Conservation (phyloP, 1,140 invertebrate species). For the Neotoxoptera formosana region DNA sequence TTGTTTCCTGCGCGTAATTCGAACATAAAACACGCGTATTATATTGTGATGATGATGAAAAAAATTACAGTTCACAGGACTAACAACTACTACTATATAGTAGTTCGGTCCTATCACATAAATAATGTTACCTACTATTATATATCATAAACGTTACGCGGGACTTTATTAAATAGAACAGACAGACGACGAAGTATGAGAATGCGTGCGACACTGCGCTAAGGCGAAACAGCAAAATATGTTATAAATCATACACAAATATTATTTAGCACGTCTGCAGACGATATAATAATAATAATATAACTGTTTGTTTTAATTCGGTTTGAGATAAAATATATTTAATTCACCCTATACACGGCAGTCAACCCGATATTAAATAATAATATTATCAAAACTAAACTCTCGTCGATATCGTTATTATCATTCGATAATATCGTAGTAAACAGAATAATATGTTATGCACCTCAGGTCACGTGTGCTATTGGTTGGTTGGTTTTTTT, state of each 20-base stretch:
- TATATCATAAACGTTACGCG: background rate
- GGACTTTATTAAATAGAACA: background rate
- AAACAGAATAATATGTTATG: background rate
- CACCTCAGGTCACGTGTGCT: background rate
- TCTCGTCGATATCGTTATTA: background rate
- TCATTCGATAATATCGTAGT: background rate
- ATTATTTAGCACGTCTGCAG: background rate
- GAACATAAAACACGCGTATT: background rate
- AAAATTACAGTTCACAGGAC: background rate
- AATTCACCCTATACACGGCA: no score
- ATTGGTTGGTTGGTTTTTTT: background rate
- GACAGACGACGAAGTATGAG: background rate
- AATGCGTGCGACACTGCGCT: background rate
- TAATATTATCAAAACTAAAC: background rate
- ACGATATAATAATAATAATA: no score
- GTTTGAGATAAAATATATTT: no score
- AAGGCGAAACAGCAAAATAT: background rate
- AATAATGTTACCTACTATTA: background rate
- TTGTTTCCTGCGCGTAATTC: conserved; percentile 10
- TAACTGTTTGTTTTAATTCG: background rate
- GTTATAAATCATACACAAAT: background rate
- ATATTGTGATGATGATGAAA: background rate
- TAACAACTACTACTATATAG: no score
- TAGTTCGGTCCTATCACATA: background rate
- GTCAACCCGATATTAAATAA: no score